Conservation (phyloP, 2,797 vertebrate species). For the Limnodromus scolopaceus region DNA sequence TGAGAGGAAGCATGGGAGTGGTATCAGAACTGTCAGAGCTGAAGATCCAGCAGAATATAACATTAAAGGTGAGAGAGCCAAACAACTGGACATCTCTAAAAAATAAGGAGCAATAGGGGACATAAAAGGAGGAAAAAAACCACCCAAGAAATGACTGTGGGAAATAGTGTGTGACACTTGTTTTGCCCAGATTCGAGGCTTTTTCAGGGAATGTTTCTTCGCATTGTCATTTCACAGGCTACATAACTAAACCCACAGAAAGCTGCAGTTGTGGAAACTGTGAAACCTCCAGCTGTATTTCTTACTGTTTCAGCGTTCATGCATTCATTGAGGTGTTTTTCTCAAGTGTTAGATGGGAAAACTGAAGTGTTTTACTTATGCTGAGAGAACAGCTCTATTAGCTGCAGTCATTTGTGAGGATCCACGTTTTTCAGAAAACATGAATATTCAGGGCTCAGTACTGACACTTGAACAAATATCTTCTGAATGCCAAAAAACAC, state of each 20-base stretch:
- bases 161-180: neutral
- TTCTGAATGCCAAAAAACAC: neutral
- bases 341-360: neutral
- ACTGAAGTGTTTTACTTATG: neutral
- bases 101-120: neutral
- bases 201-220: neutral
- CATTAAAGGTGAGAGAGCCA: neutral
- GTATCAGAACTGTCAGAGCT: neutral
- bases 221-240: neutral
- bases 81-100: neutral
- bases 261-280: neutral
- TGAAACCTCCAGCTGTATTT: slow-evolving; percentile 49
- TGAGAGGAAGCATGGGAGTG: neutral
- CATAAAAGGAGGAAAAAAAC: neutral
- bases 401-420: neutral
- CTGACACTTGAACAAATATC: neutral
- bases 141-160: neutral
- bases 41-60: neutral
- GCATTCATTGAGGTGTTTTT: neutral
- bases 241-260: slow-evolving; percentile 5
- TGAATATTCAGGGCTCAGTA: neutral
- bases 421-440: neutral
- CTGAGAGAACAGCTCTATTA: neutral
- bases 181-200: neutral
- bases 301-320: neutral